Percentiles rank a stretch among this genome's conserved stretches.
Conservation (phyloP, 2,888 invertebrate species). For the Clepsis dumicolana region DNA sequence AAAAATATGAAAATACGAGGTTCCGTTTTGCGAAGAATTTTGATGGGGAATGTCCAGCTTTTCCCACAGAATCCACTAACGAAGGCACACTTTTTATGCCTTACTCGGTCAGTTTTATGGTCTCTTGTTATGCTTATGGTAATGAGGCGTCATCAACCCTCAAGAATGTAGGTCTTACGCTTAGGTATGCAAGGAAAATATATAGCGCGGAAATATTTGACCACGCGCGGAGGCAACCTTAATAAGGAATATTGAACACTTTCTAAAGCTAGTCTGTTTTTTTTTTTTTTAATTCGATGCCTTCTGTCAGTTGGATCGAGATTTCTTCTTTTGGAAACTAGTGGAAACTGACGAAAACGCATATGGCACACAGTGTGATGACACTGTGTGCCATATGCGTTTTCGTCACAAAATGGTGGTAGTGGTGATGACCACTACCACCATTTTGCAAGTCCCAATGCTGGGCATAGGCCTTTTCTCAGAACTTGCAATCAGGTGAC, state of each 20-base stretch:
- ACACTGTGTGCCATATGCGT: too few species aligned
- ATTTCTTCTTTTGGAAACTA: too few species aligned
- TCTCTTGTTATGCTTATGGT: constrained; percentile 29
- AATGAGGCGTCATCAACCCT: constrained; percentile 28
- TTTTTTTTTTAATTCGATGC: too few species aligned
- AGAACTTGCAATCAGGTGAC: too few species aligned
- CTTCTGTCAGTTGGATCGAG: too few species aligned
- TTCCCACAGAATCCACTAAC: constrained; percentile 12
- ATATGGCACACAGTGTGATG: too few species aligned
- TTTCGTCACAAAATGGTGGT: too few species aligned
- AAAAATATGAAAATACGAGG: background rate
- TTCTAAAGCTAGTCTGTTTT: background rate
- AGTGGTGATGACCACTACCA: too few species aligned
- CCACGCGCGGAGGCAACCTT: background rate
- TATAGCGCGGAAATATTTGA: constrained; percentile 4
- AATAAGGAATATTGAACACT: background rate
- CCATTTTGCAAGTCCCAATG: too few species aligned
- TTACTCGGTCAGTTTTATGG: constrained; percentile 16
- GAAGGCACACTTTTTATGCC: constrained; percentile 8
- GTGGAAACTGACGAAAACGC: too few species aligned
- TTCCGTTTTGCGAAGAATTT: background rate
- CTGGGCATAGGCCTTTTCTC: too few species aligned
- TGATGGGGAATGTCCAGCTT: background rate
- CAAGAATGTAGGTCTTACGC: constrained; percentile 22
- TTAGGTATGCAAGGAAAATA: constrained; percentile 8